These are phyloP conservation scores for Nebria brevicollis DNA, from an alignment of 2,888 invertebrate genomes.

Conservation along the genomic window DNA sequence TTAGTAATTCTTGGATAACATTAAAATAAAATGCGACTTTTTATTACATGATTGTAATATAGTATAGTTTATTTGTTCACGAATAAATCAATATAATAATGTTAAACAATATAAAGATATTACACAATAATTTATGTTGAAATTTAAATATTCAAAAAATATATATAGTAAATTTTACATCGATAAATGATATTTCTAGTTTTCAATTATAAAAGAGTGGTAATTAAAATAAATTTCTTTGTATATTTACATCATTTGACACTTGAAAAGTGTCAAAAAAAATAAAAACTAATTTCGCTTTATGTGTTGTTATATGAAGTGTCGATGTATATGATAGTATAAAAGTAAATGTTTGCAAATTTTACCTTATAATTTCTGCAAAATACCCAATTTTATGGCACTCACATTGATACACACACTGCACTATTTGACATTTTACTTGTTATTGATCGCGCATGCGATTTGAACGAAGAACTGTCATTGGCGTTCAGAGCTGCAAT, in stretches of 20 bases:
- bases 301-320: not conserved
- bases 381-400: conserved; percentile 34
- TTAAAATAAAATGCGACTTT: too few species aligned
- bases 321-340: not conserved
- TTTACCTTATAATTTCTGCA: conserved; percentile 38
- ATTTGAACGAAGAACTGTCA: conserved; percentile 23
- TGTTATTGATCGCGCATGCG: conserved; percentile 47
- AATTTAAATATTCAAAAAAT: too few species aligned
- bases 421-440: conserved; percentile 43
- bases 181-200: too few species aligned
- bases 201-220: not conserved
- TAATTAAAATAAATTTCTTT: not conserved
- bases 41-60: too few species aligned
- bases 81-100: too few species aligned
- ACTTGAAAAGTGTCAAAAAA: not conserved
- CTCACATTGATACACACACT: conserved; percentile 39
- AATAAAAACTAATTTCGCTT: not conserved
- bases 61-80: too few species aligned
- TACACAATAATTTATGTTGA: too few species aligned
- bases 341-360: not conserved
- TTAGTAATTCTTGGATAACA: too few species aligned
- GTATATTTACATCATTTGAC: not conserved
- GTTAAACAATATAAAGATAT: too few species aligned
- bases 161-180: too few species aligned
- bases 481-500: not conserved